Percentiles rank a stretch among this genome's conserved stretches.
Conservation (phyloP, 2,888 invertebrate species). For the Anaspis maculata region DNA sequence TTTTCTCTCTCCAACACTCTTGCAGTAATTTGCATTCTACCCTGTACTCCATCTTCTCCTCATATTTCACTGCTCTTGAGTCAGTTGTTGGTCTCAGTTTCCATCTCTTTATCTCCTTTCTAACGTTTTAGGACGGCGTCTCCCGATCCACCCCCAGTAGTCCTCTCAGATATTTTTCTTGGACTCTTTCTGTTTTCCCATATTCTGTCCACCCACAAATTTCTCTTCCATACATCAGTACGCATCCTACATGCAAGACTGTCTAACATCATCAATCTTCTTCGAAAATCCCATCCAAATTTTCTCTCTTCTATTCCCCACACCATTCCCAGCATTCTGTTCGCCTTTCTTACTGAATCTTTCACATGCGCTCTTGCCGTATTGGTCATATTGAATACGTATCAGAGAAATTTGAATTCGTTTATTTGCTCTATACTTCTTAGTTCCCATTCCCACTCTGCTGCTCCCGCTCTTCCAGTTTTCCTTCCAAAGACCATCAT, state of each 20-base stretch:
- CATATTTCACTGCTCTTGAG: no score
- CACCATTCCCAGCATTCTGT: neutral
- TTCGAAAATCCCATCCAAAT: neutral
- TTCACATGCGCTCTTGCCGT: no score
- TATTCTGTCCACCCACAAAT: constrained; percentile 1
- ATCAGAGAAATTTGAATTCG: neutral
- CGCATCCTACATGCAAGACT: neutral
- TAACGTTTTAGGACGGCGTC: no score
- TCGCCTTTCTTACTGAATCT: neutral
- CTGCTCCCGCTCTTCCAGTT: neutral
- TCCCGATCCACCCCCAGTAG: constrained; percentile 1
- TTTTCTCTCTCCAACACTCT: no score
- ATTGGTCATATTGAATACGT: neutral
- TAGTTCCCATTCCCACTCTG: neutral
- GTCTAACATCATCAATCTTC: constrained; percentile 1
- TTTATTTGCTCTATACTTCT: neutral
- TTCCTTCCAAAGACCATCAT: neutral
- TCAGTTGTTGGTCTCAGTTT: no score
- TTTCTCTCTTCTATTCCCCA: constrained; percentile 2
- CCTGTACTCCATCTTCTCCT: no score
- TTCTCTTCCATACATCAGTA: constrained; percentile 1
- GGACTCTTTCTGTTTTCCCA: neutral
- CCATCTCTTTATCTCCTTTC: no score
- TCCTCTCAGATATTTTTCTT: neutral
- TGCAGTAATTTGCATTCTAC: no score